phyloP scores from a whole-genome alignment of 2,797 vertebrate species.

The Sebastes nivosus region DNA sequence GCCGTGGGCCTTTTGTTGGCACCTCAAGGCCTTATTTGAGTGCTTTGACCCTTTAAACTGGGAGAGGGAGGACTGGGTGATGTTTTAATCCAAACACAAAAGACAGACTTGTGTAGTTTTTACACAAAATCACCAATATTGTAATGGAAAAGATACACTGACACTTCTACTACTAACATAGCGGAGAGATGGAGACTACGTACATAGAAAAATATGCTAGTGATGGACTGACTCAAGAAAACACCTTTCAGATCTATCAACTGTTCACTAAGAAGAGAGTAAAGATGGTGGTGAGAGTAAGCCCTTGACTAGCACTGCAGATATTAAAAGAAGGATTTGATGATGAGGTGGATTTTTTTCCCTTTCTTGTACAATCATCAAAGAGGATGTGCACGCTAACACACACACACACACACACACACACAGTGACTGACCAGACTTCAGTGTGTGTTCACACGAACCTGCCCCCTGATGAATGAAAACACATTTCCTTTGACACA shows the following conservation, averaged over 20 bases:
- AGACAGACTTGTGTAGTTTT: neutral
- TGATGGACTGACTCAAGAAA: neutral
- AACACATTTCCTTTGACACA: conserved; percentile 47
- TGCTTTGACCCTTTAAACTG: neutral
- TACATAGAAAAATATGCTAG: neutral
- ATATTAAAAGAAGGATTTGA: conserved; percentile 54
- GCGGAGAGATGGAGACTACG: too few species aligned
- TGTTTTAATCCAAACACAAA: neutral
- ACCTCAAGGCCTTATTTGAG: conserved; percentile 1
- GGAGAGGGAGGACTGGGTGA: neutral
- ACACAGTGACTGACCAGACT: neutral
- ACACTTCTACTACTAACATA: neutral
- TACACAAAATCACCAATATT: neutral
- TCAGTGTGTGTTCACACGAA: conserved; percentile 13
- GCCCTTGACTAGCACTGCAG: neutral
- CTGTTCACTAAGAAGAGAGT: neutral
- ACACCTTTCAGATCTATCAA: neutral
- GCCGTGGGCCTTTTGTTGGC: neutral
- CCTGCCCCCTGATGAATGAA: conserved; percentile 24
- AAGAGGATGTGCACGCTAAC: neutral
- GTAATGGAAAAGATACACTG: neutral
- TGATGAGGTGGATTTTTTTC: conserved; percentile 12
- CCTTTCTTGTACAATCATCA: conserved; percentile 31
- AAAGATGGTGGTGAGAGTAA: neutral
- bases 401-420: conserved; percentile 19